phyloP scores from a whole-genome alignment of 2,888 invertebrate genomes.

The Spisula subtruncata region DNA sequence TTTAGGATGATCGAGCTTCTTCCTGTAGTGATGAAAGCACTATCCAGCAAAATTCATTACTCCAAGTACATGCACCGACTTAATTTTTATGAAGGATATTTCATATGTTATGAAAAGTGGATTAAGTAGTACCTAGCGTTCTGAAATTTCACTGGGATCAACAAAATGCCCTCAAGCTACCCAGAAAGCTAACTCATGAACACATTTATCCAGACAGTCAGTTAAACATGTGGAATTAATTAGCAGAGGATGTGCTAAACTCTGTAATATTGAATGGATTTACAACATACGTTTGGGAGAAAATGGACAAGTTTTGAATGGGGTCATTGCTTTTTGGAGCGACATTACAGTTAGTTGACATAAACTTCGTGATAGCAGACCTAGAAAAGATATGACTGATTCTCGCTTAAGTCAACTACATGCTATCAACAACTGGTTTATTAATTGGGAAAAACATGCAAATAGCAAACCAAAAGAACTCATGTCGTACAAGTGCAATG shows the following conservation, averaged over 20 bases:
- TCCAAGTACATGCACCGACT: slow-evolving; percentile 47
- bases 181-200: slow-evolving; percentile 63
- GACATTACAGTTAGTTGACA: slow-evolving; percentile 33
- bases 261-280: slow-evolving; percentile 52
- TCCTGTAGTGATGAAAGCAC: slow-evolving; percentile 33
- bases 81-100: slow-evolving; percentile 63
- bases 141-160: slow-evolving; percentile 64
- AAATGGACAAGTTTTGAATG: slow-evolving; percentile 57
- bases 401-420: slow-evolving; percentile 5
- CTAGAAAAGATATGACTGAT: slow-evolving; percentile 22
- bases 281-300: slow-evolving; percentile 51
- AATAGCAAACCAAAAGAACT: slow-evolving; percentile 40
- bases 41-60: background rate
- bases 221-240: slow-evolving; percentile 58
- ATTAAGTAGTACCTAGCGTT: slow-evolving; percentile 36
- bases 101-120: slow-evolving; percentile 63
- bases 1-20: slow-evolving; percentile 53
- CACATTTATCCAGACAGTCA: slow-evolving; percentile 59
- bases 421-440: slow-evolving; percentile 42
- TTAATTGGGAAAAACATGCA: background rate
- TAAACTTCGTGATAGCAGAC: slow-evolving; percentile 58
- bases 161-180: slow-evolving; percentile 58
- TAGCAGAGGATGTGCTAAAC: slow-evolving; percentile 22
- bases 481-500: slow-evolving; percentile 50
- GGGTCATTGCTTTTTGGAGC: slow-evolving; percentile 41